Conservation (phyloP, 2,113 vertebrate genomes). For the Coptodon rendalli region DNA sequence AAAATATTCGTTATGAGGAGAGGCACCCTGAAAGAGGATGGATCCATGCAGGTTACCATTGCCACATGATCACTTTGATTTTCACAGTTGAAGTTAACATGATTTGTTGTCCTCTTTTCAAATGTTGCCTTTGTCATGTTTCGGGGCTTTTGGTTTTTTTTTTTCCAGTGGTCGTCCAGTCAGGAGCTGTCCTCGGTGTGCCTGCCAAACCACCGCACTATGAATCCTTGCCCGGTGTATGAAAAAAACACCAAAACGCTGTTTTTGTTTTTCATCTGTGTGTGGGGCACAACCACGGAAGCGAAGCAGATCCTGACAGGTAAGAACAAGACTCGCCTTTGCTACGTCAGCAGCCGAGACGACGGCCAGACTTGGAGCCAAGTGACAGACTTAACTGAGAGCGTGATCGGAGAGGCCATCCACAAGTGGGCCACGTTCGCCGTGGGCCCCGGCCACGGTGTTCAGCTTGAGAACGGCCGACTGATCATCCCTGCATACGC, state of each 20-base stretch:
- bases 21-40: constrained; percentile 59
- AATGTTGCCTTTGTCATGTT: neutral
- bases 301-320: constrained; percentile 78
- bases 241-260: constrained; percentile 67
- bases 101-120: neutral
- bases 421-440: constrained; percentile 85
- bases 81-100: neutral
- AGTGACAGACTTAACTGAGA: constrained; percentile 77
- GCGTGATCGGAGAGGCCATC: constrained; percentile 76
- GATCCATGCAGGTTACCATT: constrained; percentile 72
- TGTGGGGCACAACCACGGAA: constrained; percentile 73
- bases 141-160: neutral
- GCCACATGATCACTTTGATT: neutral
- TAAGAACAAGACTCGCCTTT: constrained; percentile 82
- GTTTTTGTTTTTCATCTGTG: constrained; percentile 88
- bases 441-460: constrained; percentile 88
- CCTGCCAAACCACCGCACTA: constrained; percentile 67
- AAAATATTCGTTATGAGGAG: constrained; percentile 81
- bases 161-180: constrained; percentile 65
- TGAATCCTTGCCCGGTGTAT: constrained; percentile 78
- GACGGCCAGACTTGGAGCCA: constrained; percentile 82
- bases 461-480: constrained; percentile 78
- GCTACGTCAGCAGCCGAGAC: constrained; percentile 79
- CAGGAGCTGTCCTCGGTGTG: constrained; percentile 58
- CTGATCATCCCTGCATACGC: constrained; percentile 84